Percentiles rank a stretch among this genome's conserved stretches.
These are phyloP conservation scores for Poecilia wingei DNA, from an alignment of 2,797 vertebrate species.

Conservation along the genomic window DNA sequence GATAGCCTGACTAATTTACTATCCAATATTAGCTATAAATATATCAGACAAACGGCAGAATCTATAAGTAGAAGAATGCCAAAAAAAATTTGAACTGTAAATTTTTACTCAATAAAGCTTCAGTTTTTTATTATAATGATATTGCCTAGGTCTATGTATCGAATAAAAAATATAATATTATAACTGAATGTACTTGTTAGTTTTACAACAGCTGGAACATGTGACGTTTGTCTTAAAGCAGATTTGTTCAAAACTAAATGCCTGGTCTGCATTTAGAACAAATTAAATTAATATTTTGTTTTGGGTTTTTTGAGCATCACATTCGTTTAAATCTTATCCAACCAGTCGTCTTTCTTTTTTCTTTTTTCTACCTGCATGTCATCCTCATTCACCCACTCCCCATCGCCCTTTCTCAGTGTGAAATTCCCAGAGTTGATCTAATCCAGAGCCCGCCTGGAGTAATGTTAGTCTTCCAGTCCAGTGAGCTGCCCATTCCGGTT, in stretches of 20 bases:
- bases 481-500: conserved; percentile 81
- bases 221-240: neutral
- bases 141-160: neutral
- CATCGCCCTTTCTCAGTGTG: conserved; percentile 61
- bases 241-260: neutral
- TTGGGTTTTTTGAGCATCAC: conserved; percentile 12
- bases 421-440: conserved; percentile 81
- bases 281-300: conserved; percentile 31
- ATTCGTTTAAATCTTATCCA: conserved; percentile 13
- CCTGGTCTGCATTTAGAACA: conserved; percentile 28
- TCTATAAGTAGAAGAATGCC: neutral
- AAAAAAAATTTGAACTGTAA: neutral
- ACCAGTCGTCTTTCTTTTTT: conserved; percentile 18
- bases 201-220: neutral
- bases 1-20: neutral
- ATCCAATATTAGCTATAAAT: neutral
- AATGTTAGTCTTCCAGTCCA: conserved; percentile 86
- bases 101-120: neutral
- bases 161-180: neutral
- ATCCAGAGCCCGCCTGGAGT: conserved; percentile 79
- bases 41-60: no score
- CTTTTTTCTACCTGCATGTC: conserved; percentile 42
- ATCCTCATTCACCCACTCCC: conserved; percentile 54
- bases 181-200: neutral
- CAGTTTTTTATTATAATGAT: neutral